Evolutionary conservation across 2,113 vertebrate species (phyloP), one percentile per base, ranked within the genome.

Genomic region (Plectropomus leopardus): DNA sequence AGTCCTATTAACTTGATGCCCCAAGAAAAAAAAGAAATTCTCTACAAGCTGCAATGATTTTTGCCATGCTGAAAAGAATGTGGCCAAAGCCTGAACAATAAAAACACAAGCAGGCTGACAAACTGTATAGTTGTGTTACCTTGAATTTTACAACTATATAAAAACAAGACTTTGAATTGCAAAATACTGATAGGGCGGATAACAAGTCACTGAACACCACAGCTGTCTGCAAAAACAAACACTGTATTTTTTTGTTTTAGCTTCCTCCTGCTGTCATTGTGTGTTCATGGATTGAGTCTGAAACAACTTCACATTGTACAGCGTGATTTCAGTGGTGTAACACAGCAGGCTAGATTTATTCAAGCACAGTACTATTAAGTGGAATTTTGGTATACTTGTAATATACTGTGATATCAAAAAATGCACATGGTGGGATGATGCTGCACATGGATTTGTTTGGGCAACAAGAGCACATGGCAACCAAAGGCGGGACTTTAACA

Each of bases 1-100:
- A 19, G 74, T 87, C 48, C 47, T 59, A 82, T 90, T 86, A 85
- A 86, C 65, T 64, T 82, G 53, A 91, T 83, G 64, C 68, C 58
- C 24, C 10, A 9, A 72, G 58, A 53, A 53, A 73, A 36, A 32
- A 42, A 32, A 55, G 1, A 63, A 57, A 54, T 14, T 21, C 40
- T 32, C 32, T 36, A 55, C 19, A 16, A 24, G 26, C 19, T 24
- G 66, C 14, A 16, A 21, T 13, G 44, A 44, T 67, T 50, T 47
- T 50, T 68, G 45, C 60, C 16, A 82, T 24, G 32, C 30, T 2
- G 4, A 15, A 21, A 23, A 63, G 71, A 65, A 64, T 28, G 14
- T 42, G 59, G 16, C 36, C 65, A 66, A 72, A 76, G 45, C 23
- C 30, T 40, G 4, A 60, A 32, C n/a, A 23, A 34, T 11, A 55